Percentiles rank a stretch among this genome's conserved stretches.
Evolutionary conservation across 2,888 invertebrate genomes (phyloP).

Genomic region (Spicauda simplicius): DNA sequence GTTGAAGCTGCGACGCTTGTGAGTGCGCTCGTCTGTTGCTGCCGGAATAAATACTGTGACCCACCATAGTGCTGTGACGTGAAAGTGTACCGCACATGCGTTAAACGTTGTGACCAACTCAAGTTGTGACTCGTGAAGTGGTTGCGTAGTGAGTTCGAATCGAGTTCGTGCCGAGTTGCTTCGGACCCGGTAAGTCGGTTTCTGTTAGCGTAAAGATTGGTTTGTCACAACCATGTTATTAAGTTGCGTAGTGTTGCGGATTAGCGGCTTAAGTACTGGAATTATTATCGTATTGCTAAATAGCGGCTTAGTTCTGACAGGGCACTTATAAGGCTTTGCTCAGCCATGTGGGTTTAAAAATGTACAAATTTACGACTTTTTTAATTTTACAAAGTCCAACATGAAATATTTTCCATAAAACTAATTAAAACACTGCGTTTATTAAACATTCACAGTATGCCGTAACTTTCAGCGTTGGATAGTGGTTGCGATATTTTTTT

Average conservation of each 20-base stretch:
- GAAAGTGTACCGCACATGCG: constrained; percentile 63
- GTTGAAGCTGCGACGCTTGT: constrained; percentile 73
- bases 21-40: constrained; percentile 57
- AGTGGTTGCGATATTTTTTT: neutral
- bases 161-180: constrained; percentile 21
- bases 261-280: constrained; percentile 39
- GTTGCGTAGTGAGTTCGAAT: constrained; percentile 49
- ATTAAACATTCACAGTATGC: neutral
- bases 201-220: constrained; percentile 54
- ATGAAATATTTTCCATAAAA: neutral
- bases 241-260: constrained; percentile 27
- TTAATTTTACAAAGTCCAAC: neutral
- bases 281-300: constrained; percentile 41
- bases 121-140: constrained; percentile 72
- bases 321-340: constrained; percentile 22
- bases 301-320: constrained; percentile 36
- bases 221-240: constrained; percentile 18
- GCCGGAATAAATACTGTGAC: constrained; percentile 39
- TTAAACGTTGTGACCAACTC: constrained; percentile 57
- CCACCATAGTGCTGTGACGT: constrained; percentile 73
- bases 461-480: neutral
- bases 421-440: neutral
- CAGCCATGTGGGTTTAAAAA: constrained; percentile 8
- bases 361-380: neutral
- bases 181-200: constrained; percentile 64